These are phyloP conservation scores for Yasuhikotakia modesta DNA, from an alignment of 2,797 vertebrate genomes.

Conservation along the genomic window DNA sequence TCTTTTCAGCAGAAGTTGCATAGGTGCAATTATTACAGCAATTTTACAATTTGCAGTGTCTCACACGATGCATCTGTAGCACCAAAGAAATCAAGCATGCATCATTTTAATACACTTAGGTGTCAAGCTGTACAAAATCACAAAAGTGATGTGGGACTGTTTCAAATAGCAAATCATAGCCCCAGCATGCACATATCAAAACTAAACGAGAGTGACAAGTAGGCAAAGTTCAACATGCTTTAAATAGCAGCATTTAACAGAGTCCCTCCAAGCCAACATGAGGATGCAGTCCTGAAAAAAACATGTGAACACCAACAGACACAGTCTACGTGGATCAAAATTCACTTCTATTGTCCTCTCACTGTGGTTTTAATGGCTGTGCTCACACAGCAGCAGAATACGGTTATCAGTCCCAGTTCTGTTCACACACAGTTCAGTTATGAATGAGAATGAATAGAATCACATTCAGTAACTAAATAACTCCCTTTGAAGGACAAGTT, in stretches of 20 bases:
- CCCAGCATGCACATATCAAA: constrained; percentile 16
- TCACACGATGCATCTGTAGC: not conserved
- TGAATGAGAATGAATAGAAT: not conserved
- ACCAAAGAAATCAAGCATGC: constrained; percentile 23
- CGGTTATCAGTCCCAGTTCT: not conserved
- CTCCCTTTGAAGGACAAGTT: too few relatives aligned
- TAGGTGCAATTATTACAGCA: not conserved
- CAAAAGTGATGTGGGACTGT: constrained; percentile 14
- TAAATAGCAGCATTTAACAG: constrained; percentile 35
- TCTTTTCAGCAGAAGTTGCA: not conserved
- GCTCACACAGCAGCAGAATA: not conserved
- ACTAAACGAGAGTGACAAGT: constrained; percentile 23
- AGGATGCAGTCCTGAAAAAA: constrained; percentile 16
- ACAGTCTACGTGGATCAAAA: not conserved
- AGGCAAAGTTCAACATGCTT: constrained; percentile 38
- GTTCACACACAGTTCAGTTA: not conserved
- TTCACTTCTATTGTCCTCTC: not conserved
- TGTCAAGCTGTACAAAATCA: constrained; percentile 13
- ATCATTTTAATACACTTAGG: constrained; percentile 13
- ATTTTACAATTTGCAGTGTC: constrained; percentile 7
- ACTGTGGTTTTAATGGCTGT: not conserved
- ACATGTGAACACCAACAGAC: not conserved
- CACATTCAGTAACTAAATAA: not conserved
- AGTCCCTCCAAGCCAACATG: not conserved
- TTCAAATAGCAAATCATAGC: constrained; percentile 29